Percentiles rank a stretch among this genome's conserved stretches.
Evolutionary conservation across 2,888 invertebrate genomes (phyloP).

Genomic region (Priocnemis perturbator): DNA sequence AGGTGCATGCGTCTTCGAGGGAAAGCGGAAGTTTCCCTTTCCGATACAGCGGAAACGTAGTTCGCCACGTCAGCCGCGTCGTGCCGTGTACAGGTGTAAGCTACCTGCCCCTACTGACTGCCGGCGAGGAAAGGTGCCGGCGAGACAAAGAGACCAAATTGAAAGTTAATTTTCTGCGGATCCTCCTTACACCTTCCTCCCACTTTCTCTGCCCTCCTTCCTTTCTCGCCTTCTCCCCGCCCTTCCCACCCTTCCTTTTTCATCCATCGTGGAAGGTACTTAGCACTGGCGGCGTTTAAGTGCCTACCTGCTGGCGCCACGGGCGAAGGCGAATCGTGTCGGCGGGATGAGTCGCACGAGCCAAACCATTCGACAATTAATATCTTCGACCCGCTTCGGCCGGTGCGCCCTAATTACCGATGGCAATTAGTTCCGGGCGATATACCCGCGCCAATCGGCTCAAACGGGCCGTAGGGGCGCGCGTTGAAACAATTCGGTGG

Average conservation of each 20-base stretch:
- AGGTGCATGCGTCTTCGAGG: conserved; percentile 20
- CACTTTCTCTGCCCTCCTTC: conserved; percentile 4
- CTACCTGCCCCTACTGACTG: conserved; percentile 27
- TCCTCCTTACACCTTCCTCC: conserved; percentile 33
- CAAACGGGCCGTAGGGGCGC: conserved; percentile 11
- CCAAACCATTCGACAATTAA: conserved; percentile 71
- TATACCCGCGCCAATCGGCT: conserved; percentile 53
- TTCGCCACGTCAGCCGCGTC: conserved; percentile 13
- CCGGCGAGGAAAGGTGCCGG: conserved; percentile 26
- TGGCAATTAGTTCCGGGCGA: conserved; percentile 72
- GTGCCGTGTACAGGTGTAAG: conserved; percentile 49
- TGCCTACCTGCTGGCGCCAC: conserved; percentile 36
- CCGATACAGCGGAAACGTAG: conserved; percentile 40
- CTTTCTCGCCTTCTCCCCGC: background rate
- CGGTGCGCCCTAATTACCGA: conserved; percentile 70
- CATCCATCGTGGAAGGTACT: conserved; percentile 16
- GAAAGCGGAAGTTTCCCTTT: conserved; percentile 50
- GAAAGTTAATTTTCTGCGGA: conserved; percentile 55
- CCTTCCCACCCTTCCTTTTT: background rate
- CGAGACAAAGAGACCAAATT: conserved; percentile 47
- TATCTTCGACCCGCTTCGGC: conserved; percentile 67
- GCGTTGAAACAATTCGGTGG: conserved; percentile 18
- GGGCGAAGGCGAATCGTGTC: conserved; percentile 15
- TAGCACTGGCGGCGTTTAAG: conserved; percentile 27
- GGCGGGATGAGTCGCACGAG: conserved; percentile 40